phyloP scores from a whole-genome alignment of 2,113 vertebrate species.

The Haplotaxodon microlepis region DNA sequence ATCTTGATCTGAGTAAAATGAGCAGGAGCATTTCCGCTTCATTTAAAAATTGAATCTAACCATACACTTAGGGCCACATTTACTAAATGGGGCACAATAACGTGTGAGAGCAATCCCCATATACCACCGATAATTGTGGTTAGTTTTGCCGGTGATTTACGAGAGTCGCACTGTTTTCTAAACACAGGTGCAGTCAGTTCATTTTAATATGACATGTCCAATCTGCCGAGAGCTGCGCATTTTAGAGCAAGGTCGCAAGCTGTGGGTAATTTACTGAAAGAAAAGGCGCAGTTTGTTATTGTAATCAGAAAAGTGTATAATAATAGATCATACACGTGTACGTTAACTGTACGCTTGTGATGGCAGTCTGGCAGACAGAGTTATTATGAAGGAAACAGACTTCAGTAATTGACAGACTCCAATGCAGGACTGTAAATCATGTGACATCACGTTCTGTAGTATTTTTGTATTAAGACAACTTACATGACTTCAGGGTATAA shows the following conservation, averaged over 20 bases:
- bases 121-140: not conserved
- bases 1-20: rapidly evolving
- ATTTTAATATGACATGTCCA: rapidly evolving
- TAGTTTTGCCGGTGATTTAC: not conserved
- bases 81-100: not conserved
- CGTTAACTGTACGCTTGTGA: not conserved
- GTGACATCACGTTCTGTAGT: not conserved
- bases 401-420: not conserved
- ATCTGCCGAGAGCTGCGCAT: not conserved
- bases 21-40: not conserved
- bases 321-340: not conserved
- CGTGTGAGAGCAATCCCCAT: not conserved
- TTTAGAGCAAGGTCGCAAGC: not conserved
- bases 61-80: not conserved
- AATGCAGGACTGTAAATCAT: not conserved
- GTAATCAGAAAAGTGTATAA: not conserved
- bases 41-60: not conserved
- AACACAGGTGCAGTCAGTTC: not conserved
- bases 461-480: not conserved
- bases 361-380: not conserved
- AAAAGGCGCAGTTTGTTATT: not conserved
- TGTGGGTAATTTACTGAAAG: not conserved
- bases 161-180: not conserved
- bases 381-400: not conserved
- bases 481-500: not conserved